A percentile compares a stretch with the other conserved stretches of the same genome.
Conservation (phyloP, 2,797 vertebrate species). For the Synaphobranchus kaupii region DNA sequence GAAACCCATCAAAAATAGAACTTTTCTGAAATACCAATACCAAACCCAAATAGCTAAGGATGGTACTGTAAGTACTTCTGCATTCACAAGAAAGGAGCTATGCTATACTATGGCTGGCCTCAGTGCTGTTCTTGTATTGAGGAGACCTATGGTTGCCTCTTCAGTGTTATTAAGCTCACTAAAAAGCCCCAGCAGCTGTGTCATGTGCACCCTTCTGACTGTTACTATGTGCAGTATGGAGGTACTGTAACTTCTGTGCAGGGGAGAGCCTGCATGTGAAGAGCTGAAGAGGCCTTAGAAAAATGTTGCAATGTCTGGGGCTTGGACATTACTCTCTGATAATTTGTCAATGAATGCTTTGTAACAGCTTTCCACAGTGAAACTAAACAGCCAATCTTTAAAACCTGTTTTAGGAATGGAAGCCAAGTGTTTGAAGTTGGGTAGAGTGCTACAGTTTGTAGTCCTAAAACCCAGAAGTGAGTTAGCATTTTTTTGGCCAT, state of each 20-base stretch:
- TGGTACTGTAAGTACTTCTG: background rate
- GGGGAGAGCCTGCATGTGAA: background rate
- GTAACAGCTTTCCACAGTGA: slow-evolving; percentile 36
- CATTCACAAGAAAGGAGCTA: background rate
- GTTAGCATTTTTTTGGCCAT: too few relatives aligned
- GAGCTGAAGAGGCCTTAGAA: background rate
- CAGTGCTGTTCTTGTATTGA: background rate
- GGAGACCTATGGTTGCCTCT: background rate
- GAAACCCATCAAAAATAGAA: background rate
- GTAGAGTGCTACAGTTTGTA: background rate
- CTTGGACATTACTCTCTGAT: background rate
- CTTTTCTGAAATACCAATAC: background rate
- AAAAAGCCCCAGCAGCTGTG: background rate
- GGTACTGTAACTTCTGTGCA: background rate
- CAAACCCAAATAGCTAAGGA: too few relatives aligned
- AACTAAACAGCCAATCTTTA: slow-evolving; percentile 29
- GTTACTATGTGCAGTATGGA: background rate
- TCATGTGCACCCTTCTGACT: background rate
- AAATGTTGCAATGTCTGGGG: background rate
- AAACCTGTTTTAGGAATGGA: slow-evolving; percentile 34
- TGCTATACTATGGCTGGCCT: background rate
- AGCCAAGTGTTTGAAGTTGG: slow-evolving; percentile 29
- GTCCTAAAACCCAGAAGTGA: too few relatives aligned
- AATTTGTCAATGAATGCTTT: slow-evolving; percentile 24
- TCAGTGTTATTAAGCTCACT: background rate